A percentile compares a stretch with the other conserved stretches of the same genome.
Conservation (phyloP, 2,888 invertebrate species). For the Ectemnius lituratus region DNA sequence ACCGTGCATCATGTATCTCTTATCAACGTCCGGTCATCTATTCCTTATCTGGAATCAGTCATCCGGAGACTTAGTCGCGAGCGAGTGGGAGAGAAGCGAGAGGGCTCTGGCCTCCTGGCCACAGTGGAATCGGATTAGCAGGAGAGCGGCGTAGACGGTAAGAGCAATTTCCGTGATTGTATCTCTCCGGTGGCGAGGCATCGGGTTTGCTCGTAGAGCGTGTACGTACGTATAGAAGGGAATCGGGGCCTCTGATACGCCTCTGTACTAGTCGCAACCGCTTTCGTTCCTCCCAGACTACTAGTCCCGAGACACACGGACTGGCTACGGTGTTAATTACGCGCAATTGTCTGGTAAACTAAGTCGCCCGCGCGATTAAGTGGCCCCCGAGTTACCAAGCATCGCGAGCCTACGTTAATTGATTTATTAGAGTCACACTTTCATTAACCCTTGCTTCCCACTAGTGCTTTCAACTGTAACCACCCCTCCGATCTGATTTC, state of each 20-base stretch:
- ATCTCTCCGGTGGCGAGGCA: slow-evolving; percentile 30
- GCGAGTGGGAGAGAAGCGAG: slow-evolving; percentile 14
- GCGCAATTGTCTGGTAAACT: slow-evolving; percentile 55
- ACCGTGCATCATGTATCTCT: slow-evolving; percentile 28
- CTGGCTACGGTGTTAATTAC: slow-evolving; percentile 53
- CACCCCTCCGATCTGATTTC: too few relatives aligned
- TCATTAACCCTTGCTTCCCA: too few relatives aligned
- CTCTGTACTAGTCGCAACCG: slow-evolving; percentile 20
- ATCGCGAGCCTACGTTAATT: slow-evolving; percentile 38
- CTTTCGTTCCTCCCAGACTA: slow-evolving; percentile 32
- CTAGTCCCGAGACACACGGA: slow-evolving; percentile 14
- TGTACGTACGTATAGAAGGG: slow-evolving; percentile 22
- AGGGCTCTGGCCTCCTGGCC: slow-evolving; percentile 23
- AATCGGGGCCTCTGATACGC: slow-evolving; percentile 45
- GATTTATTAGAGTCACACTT: slow-evolving; percentile 21
- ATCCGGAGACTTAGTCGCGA: slow-evolving; percentile 39
- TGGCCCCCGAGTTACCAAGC: slow-evolving; percentile 27
- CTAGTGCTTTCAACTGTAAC: too few relatives aligned
- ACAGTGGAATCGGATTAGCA: slow-evolving; percentile 60
- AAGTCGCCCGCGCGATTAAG: slow-evolving; percentile 45
- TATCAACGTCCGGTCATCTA: slow-evolving; percentile 50
- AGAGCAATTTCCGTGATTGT: slow-evolving; percentile 65
- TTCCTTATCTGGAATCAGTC: slow-evolving; percentile 56
- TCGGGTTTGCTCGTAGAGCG: slow-evolving; percentile 5
- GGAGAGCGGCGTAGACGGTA: slow-evolving; percentile 55